Conservation (phyloP, 2,113 vertebrate genomes). For the Scophthalmus maximus region DNA sequence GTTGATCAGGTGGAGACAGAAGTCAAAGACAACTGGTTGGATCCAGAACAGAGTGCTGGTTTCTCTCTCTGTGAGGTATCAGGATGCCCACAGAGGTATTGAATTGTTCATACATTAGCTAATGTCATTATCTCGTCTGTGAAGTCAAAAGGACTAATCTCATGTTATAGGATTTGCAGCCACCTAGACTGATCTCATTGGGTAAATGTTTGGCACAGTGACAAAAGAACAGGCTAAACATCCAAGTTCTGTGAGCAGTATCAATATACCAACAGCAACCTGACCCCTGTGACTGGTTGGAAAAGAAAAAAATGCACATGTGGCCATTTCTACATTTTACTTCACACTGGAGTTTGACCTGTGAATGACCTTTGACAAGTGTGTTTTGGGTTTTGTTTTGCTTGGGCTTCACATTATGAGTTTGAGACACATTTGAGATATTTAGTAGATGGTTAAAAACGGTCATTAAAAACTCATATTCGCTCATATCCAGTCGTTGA, state of each 20-base stretch:
- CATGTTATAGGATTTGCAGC: slow-evolving; percentile 83
- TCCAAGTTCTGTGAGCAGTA: slow-evolving; percentile 62
- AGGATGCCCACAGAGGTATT: slow-evolving; percentile 68
- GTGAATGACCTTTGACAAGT: background rate
- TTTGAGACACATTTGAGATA: background rate
- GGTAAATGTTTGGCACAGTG: slow-evolving; percentile 75
- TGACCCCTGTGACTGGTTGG: slow-evolving; percentile 39
- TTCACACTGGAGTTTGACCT: slow-evolving; percentile 20
- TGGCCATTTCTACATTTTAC: slow-evolving; percentile 42
- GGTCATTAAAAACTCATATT: background rate
- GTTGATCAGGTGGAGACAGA: slow-evolving; percentile 33
- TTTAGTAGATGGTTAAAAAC: slow-evolving; percentile 2
- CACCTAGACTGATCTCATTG: slow-evolving; percentile 80
- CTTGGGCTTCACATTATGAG: background rate
- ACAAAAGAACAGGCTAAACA: slow-evolving; percentile 69
- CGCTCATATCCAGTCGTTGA: background rate
- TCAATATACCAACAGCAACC: slow-evolving; percentile 64
- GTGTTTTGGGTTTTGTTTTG: background rate
- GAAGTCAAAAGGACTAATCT: slow-evolving; percentile 81
- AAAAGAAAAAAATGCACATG: slow-evolving; percentile 38
- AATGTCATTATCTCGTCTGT: slow-evolving; percentile 83
- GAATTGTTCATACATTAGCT: slow-evolving; percentile 80
- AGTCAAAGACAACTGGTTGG: slow-evolving; percentile 44
- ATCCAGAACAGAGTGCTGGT: slow-evolving; percentile 56
- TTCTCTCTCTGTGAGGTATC: slow-evolving; percentile 61